Evolutionary conservation across 2,888 invertebrate species (phyloP).

Genomic region (Silvanus unidentatus): DNA sequence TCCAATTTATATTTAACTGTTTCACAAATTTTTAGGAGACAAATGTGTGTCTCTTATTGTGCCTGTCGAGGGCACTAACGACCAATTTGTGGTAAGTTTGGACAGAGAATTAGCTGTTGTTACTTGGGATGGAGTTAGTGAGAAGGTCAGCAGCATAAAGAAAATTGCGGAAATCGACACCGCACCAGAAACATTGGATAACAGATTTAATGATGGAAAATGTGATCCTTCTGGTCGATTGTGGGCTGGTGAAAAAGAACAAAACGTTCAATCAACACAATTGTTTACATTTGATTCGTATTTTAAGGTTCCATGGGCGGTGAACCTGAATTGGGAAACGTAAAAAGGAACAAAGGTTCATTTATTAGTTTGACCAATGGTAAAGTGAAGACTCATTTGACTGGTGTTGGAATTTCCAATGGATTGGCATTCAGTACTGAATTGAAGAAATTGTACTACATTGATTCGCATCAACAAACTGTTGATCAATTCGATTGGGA

Average conservation of each 20-base stretch:
- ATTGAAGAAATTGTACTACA: constrained; percentile 66
- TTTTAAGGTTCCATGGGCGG: constrained; percentile 34
- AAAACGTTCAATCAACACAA: constrained; percentile 17
- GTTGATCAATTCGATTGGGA: constrained; percentile 61
- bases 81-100: constrained; percentile 58
- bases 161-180: constrained; percentile 54
- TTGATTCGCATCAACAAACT: constrained; percentile 60
- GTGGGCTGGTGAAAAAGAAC: no score
- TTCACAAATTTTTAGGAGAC: neutral
- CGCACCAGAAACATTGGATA: constrained; percentile 48
- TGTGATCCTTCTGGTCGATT: constrained; percentile 68
- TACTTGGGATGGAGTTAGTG: constrained; percentile 58
- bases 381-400: constrained; percentile 22
- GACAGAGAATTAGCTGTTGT: constrained; percentile 52
- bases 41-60: constrained; percentile 52
- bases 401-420: constrained; percentile 46
- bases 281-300: constrained; percentile 18
- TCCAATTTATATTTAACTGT: neutral
- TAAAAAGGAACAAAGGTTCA: constrained; percentile 22
- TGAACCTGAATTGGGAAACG: constrained; percentile 18
- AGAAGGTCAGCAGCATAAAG: constrained; percentile 48
- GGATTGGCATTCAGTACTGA: constrained; percentile 68
- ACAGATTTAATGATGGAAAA: constrained; percentile 76
- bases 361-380: constrained; percentile 24
- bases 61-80: constrained; percentile 55